phyloP scores from a whole-genome alignment of 2,113 vertebrate genomes.

The Sialia sialis region DNA sequence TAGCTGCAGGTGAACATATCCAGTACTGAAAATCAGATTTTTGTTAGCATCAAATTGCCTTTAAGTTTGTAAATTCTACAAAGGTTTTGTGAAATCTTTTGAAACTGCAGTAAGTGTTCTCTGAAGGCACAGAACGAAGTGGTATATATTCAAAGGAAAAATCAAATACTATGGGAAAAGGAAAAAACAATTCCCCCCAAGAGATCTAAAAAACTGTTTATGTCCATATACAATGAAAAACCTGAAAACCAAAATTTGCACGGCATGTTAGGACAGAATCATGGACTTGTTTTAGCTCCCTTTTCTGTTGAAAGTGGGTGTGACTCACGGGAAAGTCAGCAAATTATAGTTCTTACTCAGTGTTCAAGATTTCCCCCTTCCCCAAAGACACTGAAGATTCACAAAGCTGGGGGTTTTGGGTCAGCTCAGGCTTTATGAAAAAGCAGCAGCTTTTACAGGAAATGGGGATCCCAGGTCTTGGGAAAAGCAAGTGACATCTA shows the following conservation, averaged over 20 bases:
- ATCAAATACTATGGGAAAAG: neutral
- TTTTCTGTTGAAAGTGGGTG: neutral
- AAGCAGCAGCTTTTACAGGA: neutral
- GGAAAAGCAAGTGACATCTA: neutral
- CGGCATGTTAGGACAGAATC: neutral
- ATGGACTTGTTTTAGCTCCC: neutral
- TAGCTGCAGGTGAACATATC: neutral
- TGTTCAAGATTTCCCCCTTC: neutral
- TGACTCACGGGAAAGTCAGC: neutral
- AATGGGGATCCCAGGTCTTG: neutral
- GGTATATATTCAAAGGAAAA: neutral
- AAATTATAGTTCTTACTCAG: neutral
- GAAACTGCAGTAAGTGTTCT: neutral
- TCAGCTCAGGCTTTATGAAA: neutral
- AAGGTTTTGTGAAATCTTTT: neutral
- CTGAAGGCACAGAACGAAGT: neutral
- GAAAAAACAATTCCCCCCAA: neutral
- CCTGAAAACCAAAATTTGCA: neutral
- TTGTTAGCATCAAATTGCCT: neutral
- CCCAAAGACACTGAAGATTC: neutral
- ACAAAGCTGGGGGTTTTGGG: neutral
- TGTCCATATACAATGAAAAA: neutral
- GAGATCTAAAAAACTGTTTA: neutral
- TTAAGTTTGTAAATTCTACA: neutral
- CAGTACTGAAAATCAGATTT: neutral